Evolutionary conservation across 2,888 invertebrate species (phyloP), one percentile per base, ranked within the genome.

Genomic region (Pandemis cinnamomeana): DNA sequence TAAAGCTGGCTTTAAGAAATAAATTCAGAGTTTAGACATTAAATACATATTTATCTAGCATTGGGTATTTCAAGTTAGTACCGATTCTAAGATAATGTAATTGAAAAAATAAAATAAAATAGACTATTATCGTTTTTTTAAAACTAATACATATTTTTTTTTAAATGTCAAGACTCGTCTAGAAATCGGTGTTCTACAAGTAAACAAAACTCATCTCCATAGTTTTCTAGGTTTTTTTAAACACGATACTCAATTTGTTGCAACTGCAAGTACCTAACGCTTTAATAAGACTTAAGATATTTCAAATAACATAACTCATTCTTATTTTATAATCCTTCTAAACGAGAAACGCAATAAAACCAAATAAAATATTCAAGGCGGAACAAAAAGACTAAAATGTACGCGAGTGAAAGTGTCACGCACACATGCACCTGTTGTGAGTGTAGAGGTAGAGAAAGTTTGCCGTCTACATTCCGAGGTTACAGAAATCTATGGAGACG

Each of bases 361-460:
- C 63, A 70, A 64, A 74, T 67, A 71, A 71, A 71, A 78, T 20
- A 71, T 76, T 72, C 75, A 78, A 77, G 72, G 77, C 76, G 76
- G 75, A 86, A 86, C 83, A 89, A 89, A 86, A 88, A 80, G 80
- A 86, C 77, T 86, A 86, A 88, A 89, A 89, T 84, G 80, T 79
- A 71, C 69, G 76, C 75, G 76, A 92, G 92, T 90, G 93, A 93
- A 93, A 93, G 93, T 92, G 82, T 75, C 87, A 88, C 91, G 11
- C 89, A 89, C 89, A 93, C 91, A 79, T 5, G 15, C 10, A 72
- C 5, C 77, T 1, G 4, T 6, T 81, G 67, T 72, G n/a, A 27
- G n/a, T 87, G 93, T 93, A 84, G 84, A 85, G 3, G 92, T 91
- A 76, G 89, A 83, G 93, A 93, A 93, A 93, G 93, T 91, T 84